phyloP scores from a whole-genome alignment of 2,113 vertebrate species.

The Albula goreensis region DNA sequence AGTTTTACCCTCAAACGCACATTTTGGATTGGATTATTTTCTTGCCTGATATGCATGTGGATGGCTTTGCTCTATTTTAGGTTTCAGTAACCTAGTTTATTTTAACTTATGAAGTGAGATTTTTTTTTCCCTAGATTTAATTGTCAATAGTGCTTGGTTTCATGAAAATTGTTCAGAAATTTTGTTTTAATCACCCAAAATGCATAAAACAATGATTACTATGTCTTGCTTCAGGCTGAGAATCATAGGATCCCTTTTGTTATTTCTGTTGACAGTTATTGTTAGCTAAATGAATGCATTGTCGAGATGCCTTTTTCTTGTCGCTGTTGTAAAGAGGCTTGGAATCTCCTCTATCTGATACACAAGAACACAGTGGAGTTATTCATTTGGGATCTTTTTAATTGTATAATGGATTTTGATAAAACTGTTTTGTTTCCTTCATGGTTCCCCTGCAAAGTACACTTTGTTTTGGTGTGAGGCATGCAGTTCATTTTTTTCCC shows the following conservation, averaged over 20 bases:
- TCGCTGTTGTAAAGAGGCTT: neutral
- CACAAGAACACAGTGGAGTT: neutral
- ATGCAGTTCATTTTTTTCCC: neutral
- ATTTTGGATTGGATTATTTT: neutral
- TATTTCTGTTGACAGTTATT: neutral
- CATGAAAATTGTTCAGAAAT: no score
- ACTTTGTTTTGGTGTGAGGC: neutral
- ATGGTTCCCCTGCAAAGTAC: neutral
- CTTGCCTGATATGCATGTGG: no score
- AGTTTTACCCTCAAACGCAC: neutral
- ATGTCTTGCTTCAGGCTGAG: no score
- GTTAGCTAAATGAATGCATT: constrained; percentile 2
- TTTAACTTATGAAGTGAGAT: no score
- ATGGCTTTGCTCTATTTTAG: no score
- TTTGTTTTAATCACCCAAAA: no score
- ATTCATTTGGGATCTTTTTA: constrained; percentile 26
- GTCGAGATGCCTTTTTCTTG: neutral
- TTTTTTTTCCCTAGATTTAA: no score
- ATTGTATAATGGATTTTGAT: constrained; percentile 9
- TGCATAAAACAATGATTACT: no score
- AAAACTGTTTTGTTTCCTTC: constrained; percentile 8
- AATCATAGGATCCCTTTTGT: no score
- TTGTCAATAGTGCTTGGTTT: no score
- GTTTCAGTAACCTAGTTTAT: no score
- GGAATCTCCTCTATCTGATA: neutral